Conservation (phyloP, 1,140 invertebrate species). For the Tetragnatha versicolor region DNA sequence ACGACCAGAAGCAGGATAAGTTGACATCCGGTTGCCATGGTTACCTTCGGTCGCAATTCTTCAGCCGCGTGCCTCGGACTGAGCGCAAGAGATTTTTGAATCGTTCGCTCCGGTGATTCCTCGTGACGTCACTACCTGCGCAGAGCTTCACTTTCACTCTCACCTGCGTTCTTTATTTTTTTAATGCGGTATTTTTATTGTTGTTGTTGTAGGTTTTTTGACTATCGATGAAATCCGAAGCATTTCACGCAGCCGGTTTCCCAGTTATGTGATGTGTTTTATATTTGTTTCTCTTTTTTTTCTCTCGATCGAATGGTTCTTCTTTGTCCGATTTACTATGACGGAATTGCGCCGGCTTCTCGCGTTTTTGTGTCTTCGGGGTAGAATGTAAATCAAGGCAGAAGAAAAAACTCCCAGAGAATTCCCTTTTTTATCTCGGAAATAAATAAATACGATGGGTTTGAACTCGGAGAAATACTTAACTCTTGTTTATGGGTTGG, state of each 20-base stretch:
- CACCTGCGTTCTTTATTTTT: not conserved
- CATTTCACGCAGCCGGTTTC: slow-evolving; percentile 6
- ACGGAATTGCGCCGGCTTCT: slow-evolving; percentile 3
- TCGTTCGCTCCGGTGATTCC: not conserved
- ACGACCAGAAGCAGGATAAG: slow-evolving; percentile 20
- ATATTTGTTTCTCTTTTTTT: not conserved
- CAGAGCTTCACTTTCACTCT: not conserved
- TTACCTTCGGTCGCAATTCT: slow-evolving; percentile 8
- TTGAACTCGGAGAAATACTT: no score
- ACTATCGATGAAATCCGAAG: slow-evolving; percentile 1
- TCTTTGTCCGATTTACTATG: slow-evolving; percentile 5
- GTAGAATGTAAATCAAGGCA: no score
- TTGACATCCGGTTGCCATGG: slow-evolving; percentile 27
- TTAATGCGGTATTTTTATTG: not conserved
- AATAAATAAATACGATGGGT: no score
- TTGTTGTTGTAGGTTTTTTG: not conserved
- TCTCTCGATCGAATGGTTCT: slow-evolving; percentile 14
- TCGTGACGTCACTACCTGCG: not conserved
- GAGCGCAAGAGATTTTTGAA: not conserved
- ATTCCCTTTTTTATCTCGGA: no score
- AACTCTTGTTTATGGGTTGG: no score
- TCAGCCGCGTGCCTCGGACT: slow-evolving; percentile 14
- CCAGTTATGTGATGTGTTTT: slow-evolving; percentile 1
- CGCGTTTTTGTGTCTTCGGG: no score
- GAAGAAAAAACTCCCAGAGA: no score